phyloP scores from a whole-genome alignment of 2,113 vertebrate genomes.

The Psittacara wagleri region DNA sequence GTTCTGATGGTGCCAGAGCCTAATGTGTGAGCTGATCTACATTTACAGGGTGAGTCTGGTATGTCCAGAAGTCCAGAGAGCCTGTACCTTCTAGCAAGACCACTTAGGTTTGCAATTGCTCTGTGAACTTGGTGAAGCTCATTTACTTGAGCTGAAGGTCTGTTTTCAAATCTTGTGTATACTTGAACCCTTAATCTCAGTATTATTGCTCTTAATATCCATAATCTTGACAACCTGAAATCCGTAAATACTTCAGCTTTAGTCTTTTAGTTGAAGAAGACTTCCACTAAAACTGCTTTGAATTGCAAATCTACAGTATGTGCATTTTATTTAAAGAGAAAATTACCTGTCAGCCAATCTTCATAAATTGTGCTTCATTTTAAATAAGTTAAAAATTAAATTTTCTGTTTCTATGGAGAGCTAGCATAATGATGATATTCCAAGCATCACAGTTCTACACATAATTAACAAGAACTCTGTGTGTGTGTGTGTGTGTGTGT shows the following conservation, averaged over 20 bases:
- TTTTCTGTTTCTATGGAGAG: constrained; percentile 8
- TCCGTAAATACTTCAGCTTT: neutral
- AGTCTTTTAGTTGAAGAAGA: neutral
- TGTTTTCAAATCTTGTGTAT: neutral
- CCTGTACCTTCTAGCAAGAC: neutral
- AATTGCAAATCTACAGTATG: neutral
- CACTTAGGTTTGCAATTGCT: neutral
- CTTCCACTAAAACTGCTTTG: neutral
- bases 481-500: neutral
- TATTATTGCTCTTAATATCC: neutral
- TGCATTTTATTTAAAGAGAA: neutral
- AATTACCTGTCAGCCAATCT: neutral
- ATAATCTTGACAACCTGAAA: neutral
- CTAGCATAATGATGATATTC: neutral
- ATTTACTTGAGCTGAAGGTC: neutral
- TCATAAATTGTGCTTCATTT: neutral
- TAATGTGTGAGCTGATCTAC: neutral
- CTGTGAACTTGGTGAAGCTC: neutral
- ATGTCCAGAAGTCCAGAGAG: neutral
- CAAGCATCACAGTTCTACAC: neutral
- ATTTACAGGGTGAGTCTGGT: neutral
- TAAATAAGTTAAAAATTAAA: neutral
- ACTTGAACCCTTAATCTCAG: neutral
- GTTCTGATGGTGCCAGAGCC: neutral
- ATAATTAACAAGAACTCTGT: neutral